These are phyloP conservation scores for Sparus aurata DNA, from an alignment of 2,797 vertebrate genomes.

Conservation along the genomic window DNA sequence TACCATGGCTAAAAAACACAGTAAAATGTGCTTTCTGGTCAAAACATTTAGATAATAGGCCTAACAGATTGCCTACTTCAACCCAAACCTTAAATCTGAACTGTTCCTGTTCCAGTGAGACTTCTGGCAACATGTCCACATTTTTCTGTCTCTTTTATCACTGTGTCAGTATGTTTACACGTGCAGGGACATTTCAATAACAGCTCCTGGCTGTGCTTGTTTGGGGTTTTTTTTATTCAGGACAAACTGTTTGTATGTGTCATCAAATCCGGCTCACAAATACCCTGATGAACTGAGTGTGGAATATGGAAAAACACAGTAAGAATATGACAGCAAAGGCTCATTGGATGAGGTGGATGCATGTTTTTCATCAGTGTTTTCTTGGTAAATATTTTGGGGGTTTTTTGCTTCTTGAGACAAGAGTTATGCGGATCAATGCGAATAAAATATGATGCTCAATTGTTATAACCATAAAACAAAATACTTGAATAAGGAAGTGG, in stretches of 20 bases:
- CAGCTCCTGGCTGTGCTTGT: slow-evolving; percentile 19
- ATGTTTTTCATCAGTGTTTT: neutral
- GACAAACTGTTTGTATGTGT: slow-evolving; percentile 34
- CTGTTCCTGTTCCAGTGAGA: neutral
- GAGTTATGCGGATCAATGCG: neutral
- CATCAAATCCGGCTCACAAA: slow-evolving; percentile 43
- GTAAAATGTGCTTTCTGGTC: neutral
- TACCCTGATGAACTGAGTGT: neutral
- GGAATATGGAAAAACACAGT: neutral
- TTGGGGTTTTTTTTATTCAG: slow-evolving; percentile 25
- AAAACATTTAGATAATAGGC: slow-evolving; percentile 24
- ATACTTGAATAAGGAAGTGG: neutral
- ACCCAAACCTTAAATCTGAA: neutral
- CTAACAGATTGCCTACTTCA: slow-evolving; percentile 10
- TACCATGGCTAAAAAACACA: slow-evolving; percentile 3
- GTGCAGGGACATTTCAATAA: neutral
- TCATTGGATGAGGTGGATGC: neutral
- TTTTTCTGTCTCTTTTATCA: slow-evolving; percentile 25
- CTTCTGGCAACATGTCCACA: neutral
- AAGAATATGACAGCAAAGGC: neutral
- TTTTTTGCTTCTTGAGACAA: neutral
- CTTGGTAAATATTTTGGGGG: neutral
- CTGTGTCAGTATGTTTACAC: slow-evolving; percentile 23
- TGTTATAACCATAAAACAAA: neutral
- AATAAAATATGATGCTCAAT: slow-evolving; percentile 1